phyloP scores from a whole-genome alignment of 2,888 invertebrate genomes.

The Drosophila mulleri region DNA sequence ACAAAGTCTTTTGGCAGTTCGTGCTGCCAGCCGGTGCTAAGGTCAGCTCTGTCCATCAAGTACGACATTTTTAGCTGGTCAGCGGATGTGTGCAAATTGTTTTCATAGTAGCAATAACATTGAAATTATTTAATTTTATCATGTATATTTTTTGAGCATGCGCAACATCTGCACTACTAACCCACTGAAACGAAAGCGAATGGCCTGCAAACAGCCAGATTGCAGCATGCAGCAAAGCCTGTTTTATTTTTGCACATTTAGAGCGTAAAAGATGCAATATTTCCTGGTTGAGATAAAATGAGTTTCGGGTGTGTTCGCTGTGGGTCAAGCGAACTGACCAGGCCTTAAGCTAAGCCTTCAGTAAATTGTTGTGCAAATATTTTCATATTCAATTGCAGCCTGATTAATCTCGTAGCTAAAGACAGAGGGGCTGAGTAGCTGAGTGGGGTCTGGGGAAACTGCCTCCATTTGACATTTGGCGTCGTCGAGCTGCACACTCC shows the following conservation, averaged over 20 bases:
- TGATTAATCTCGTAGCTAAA: slow-evolving; percentile 30
- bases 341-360: background rate
- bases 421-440: background rate
- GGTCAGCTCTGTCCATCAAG: slow-evolving; percentile 71
- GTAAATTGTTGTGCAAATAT: slow-evolving; percentile 54
- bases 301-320: slow-evolving; percentile 47
- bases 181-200: slow-evolving; percentile 67
- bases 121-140: slow-evolving; percentile 42
- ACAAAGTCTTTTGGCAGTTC: slow-evolving; percentile 16
- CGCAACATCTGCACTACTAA: slow-evolving; percentile 50
- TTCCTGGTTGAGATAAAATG: slow-evolving; percentile 81
- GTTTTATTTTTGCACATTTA: slow-evolving; percentile 17
- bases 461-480: slow-evolving; percentile 48
- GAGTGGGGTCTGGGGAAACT: background rate
- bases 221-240: slow-evolving; percentile 37
- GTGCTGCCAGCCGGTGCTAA: slow-evolving; percentile 37
- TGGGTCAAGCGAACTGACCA: slow-evolving; percentile 49
- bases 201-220: slow-evolving; percentile 28
- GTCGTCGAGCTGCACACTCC: slow-evolving; percentile 31
- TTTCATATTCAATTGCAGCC: slow-evolving; percentile 41
- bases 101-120: slow-evolving; percentile 57
- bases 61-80: slow-evolving; percentile 57
- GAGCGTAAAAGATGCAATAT: slow-evolving; percentile 50
- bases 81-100: slow-evolving; percentile 57
- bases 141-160: slow-evolving; percentile 10